Base-by-base conservation (phyloP, 23 tunicate genomes). In the Ascidia mentula region DNA sequence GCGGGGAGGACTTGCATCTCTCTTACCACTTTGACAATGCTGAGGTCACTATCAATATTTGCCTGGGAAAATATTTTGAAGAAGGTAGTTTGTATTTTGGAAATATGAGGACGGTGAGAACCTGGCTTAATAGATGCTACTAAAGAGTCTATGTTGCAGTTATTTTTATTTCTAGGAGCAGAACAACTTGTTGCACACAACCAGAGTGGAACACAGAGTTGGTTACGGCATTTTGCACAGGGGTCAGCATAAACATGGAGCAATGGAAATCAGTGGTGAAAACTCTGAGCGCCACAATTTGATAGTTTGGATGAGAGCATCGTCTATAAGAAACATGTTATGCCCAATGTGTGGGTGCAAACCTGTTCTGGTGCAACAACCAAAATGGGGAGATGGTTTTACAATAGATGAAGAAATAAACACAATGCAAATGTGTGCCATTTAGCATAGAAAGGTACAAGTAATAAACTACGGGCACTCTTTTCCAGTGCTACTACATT, bases 221-320 rank as follows among this genome's bases (percentile, higher is more conserved):
- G 85, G 92, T 20, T 75, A 84, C 45, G 97, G 92, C 30, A 36
- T 87, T 6, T 46, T 92, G 18, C 97, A 92, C 70, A 38, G 97
- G 17, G 97, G 97, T 20, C 89, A 87, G 59, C 97, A 92, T 75
- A 61, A 60, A 59, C 97, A 92, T 39, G 97, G 97, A 36, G 97
- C 97, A 20, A 82, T 92, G 92, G 82, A 85, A 1, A 87, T 92
- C 22, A 22, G 59, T 0, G 79, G 86, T 22, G 80, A 61, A 38
- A n/a, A 77, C 33, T 79, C 89, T 0, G 92, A 83, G 42, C 59
- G 97, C 31, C 79, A 69, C 74, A 92, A 92, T 85, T 35, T 92
- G 20, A 92, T 92, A 30, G 79, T 92, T 2, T 92, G 97, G 97
- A 78, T 87, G 85, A 75, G 97, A 17, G 78, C 89, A 7, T 92